phyloP scores from a whole-genome alignment of 2,797 vertebrate genomes.

The Streptopelia turtur region DNA sequence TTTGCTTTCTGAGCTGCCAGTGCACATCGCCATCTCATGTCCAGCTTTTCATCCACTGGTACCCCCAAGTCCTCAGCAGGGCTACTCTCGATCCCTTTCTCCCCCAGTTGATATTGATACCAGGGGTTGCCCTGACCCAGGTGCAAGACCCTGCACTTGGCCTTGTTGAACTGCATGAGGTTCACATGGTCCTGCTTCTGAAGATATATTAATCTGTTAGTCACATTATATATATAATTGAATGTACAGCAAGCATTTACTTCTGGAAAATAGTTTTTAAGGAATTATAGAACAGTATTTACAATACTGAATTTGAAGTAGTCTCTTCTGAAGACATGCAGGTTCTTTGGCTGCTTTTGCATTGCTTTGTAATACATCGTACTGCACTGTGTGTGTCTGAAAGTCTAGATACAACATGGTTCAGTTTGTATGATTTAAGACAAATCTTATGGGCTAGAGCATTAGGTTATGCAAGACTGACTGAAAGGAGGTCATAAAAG shows the following conservation, averaged over 20 bases:
- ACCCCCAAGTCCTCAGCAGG: no score
- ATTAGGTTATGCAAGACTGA: not conserved
- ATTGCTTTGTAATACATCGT: not conserved
- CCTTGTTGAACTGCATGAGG: no score
- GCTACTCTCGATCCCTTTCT: no score
- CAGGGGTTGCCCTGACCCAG: no score
- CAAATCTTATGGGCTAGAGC: rapidly evolving
- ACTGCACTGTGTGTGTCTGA: not conserved
- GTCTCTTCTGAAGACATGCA: not conserved
- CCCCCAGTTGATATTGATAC: no score
- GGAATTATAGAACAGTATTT: not conserved
- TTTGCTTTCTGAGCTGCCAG: no score
- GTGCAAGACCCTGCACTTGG: no score
- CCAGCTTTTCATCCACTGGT: no score
- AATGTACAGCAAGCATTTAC: not conserved
- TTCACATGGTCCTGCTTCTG: no score
- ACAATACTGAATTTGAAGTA: not conserved
- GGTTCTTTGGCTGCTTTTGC: not conserved
- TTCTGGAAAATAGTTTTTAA: not conserved
- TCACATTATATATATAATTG: not conserved
- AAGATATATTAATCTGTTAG: not conserved
- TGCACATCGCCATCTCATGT: no score
- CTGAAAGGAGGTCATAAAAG: not conserved
- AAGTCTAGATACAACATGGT: not conserved
- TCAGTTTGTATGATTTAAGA: not conserved